Evolutionary conservation across 2,888 invertebrate genomes (phyloP), one percentile per base, ranked within the genome.

Genomic region (Polia nebulosa): DNA sequence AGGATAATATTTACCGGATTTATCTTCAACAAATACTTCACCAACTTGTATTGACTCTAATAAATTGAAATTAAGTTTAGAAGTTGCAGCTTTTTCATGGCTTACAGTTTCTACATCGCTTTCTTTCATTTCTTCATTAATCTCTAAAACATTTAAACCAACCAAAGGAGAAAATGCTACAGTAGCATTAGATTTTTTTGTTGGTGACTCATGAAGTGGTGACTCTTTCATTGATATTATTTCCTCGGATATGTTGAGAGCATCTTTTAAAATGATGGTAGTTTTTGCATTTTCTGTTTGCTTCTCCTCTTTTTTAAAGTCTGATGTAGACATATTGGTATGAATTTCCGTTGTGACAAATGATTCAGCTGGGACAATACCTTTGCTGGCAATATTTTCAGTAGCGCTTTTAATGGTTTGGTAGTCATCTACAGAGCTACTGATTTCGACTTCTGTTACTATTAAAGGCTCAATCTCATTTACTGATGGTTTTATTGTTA

Each of bases 1-100:
- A 4, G 98, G 98, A 87, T 97, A 97, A 87, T 97, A 97, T 92
- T 98, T 98, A 17, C 97, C 97, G 11, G 97, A 97, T 88, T 97
- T 97, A 69, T 97, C 97, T 92, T 97, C 97, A 3, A 97, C 93
- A 81, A 97, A 95, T 32, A 97, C 96, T 95, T 98, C 97, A 64
- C 97, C 97, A 7, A 98, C 94, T 83, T 96, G 94, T 65, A 97
- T 59, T 15, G 97, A 95, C 90, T 97, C 97, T 41, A 96, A 92
- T 52, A 97, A 91, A 78, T 96, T 96, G 57, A 97, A 95, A 74
- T 97, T 96, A 13, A 97, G 88, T 88, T 96, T 97, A 8, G 97
- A 96, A 80, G 94, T 96, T 0, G 95, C 96, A 17, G 93, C 82
- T 71, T 94, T 91, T 34, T 96, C 96, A 85, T 93, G 94, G 22